Percentiles rank a stretch among this genome's conserved stretches.
phyloP scores from a whole-genome alignment of 2,888 invertebrate species.

The Muschampia plurimacula region DNA sequence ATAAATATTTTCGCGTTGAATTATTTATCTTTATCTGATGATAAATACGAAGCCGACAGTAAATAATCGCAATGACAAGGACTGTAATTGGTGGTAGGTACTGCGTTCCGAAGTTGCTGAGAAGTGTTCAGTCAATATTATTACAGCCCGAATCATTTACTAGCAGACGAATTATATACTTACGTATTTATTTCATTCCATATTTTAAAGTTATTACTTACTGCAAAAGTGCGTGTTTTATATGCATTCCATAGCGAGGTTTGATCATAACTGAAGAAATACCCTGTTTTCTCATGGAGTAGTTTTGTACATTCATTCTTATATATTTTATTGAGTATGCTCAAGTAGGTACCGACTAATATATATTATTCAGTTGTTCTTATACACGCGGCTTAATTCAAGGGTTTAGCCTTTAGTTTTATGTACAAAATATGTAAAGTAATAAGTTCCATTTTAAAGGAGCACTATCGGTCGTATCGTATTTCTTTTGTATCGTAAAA shows the following conservation, averaged over 20 bases:
- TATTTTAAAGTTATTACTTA: conserved; percentile 54
- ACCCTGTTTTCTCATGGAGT: background rate
- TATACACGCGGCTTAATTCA: no score
- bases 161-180: conserved; percentile 13
- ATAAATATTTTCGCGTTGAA: conserved; percentile 46
- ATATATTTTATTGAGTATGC: background rate
- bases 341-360: background rate
- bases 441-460: no score
- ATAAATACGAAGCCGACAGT: conserved; percentile 70
- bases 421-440: no score
- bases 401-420: no score
- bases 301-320: background rate
- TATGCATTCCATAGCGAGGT: background rate
- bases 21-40: conserved; percentile 62
- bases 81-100: conserved; percentile 67
- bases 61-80: conserved; percentile 74
- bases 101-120: conserved; percentile 65
- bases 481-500: no score
- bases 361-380: no score
- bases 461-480: no score
- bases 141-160: conserved; percentile 54
- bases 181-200: conserved; percentile 20
- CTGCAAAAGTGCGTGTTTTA: background rate
- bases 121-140: conserved; percentile 49
- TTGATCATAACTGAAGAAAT: background rate